A percentile compares a stretch with the other conserved stretches of the same genome.
Evolutionary conservation across 2,888 invertebrate genomes (phyloP).

Genomic region (Dinocampus coccinellae): DNA sequence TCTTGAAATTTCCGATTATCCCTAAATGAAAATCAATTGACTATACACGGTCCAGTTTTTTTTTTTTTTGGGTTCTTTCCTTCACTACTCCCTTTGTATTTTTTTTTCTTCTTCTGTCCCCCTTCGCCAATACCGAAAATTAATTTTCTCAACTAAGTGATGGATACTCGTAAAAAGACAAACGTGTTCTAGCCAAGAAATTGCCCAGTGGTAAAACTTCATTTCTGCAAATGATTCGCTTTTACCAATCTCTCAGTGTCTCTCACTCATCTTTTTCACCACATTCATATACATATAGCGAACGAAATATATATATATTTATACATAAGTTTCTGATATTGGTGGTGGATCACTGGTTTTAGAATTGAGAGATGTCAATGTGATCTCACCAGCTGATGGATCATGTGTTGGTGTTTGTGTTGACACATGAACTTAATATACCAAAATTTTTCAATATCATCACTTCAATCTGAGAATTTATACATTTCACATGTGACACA

Average conservation of each 20-base stretch:
- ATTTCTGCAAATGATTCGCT: constrained; percentile 11
- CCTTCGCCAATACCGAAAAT: constrained; percentile 1
- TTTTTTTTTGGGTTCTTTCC: too few species aligned
- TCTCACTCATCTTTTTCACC: background rate
- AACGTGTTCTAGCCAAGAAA: constrained; percentile 18
- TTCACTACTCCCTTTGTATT: background rate
- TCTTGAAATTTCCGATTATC: background rate
- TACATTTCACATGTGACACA: background rate
- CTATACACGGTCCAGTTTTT: background rate
- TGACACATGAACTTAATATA: constrained; percentile 34
- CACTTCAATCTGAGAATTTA: background rate
- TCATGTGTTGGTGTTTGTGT: constrained; percentile 30
- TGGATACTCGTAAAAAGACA: constrained; percentile 25
- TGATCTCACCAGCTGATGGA: constrained; percentile 34
- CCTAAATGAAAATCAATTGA: background rate
- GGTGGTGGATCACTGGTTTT: background rate
- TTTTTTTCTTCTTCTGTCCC: background rate
- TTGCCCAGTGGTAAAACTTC: constrained; percentile 18
- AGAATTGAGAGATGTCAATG: background rate
- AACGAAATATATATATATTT: background rate
- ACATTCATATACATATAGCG: too few species aligned
- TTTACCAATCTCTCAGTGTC: constrained; percentile 11
- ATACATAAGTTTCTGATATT: background rate
- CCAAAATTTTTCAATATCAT: constrained; percentile 20
- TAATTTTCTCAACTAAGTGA: constrained; percentile 18